Evolutionary conservation across 1,140 invertebrate genomes (phyloP), one percentile per base, ranked within the genome.

Genomic region (Drosophila lacteicornis): DNA sequence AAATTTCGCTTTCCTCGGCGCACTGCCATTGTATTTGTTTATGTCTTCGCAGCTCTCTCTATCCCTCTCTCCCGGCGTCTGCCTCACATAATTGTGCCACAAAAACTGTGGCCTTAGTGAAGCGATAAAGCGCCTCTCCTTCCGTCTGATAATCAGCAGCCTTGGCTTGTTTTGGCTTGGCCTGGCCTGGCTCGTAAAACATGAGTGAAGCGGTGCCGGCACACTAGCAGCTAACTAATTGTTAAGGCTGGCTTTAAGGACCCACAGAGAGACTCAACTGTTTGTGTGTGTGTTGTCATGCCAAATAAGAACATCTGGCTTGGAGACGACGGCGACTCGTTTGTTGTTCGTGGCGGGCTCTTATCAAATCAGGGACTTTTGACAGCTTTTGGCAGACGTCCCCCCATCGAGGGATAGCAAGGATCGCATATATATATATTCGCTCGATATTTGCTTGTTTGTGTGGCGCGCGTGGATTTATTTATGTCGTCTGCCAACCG

Each of bases 331-430:
- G 27, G 27, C 27, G 27, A 30, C 27, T 30, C 27, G 43, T 45
- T 53, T 47, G 62, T 60, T 77, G 62, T 68, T 69, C 58, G 38
- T 57, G 57, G 56, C 47, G 49, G 33, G 22, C 50, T 45, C 81
- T 83, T 83, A 83, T 83, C 81, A 80, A 79, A 83, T 68, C 65
- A 61, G 81, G 66, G 80, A 82, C 81, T 83, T 84, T 79, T 83
- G 81, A 80, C 81, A 83, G 81, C 76, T 76, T 84, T 79, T 70
- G 80, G 80, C 80, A 82, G 80, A 82, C 69, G 40, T 17, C 38
- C 40, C 42, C 46, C 68, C 73, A 17, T 50, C 45, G 38, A 59
- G 42, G 47, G 9, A 55, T 38, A 42, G 36, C 49, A 65, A 49
- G 36, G 47, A 36, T 61, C 46, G 40, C 30, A 30, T 50, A 49